These are phyloP conservation scores for Gallinago media DNA, from an alignment of 2,113 vertebrate species.

Conservation along the genomic window DNA sequence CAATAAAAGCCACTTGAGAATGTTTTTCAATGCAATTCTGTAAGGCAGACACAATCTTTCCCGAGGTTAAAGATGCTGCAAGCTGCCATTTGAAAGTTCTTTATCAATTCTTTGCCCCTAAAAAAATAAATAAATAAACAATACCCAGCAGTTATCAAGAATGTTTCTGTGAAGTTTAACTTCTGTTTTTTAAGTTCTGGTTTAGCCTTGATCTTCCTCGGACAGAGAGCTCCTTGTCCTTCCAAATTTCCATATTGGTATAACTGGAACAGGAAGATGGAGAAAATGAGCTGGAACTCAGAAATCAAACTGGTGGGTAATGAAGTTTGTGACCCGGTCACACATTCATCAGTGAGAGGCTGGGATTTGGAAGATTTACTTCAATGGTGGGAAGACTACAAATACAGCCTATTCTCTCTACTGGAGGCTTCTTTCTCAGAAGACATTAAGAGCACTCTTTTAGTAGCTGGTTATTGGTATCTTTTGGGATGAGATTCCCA, in stretches of 20 bases:
- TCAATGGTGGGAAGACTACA: background rate
- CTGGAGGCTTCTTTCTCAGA: background rate
- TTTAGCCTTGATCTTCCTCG: background rate
- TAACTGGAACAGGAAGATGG: background rate
- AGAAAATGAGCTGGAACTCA: background rate
- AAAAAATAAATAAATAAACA: background rate
- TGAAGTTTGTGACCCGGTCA: background rate
- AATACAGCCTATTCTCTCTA: background rate
- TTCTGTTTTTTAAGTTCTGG: background rate
- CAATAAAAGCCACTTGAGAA: background rate
- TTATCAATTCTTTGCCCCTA: background rate
- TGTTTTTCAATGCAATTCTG: background rate
- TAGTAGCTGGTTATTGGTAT: background rate
- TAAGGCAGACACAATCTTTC: background rate
- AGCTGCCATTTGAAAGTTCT: background rate
- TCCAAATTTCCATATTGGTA: background rate
- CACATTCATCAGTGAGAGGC: background rate
- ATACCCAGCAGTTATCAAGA: background rate
- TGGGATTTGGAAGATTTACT: background rate
- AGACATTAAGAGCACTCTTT: background rate
- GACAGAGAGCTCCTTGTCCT: background rate
- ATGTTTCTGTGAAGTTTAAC: background rate
- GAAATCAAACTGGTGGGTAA: background rate
- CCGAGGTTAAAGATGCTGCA: background rate
- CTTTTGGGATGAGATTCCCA: background rate